These are phyloP conservation scores for Gadopsis marmoratus DNA, from an alignment of 2,797 vertebrate species.

Conservation along the genomic window DNA sequence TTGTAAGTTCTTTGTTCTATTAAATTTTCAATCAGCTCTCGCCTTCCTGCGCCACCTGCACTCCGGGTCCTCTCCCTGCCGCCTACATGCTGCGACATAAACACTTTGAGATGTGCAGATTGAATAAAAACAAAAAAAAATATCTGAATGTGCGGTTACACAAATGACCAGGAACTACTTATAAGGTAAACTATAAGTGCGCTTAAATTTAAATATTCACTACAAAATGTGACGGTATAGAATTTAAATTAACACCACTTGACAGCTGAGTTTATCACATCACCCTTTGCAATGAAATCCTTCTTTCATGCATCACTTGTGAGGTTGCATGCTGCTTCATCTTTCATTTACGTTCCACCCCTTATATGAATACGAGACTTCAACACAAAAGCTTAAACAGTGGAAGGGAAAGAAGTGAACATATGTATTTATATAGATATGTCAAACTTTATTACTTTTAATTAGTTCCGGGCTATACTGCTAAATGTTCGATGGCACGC, in stretches of 20 bases:
- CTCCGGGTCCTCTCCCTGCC: no score
- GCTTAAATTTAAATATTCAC: not conserved
- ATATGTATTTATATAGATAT: not conserved
- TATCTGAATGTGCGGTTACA: not conserved
- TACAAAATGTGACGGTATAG: not conserved
- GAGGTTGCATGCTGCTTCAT: not conserved
- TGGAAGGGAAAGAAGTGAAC: not conserved
- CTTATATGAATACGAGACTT: not conserved
- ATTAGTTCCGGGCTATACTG: slow-evolving; percentile 33
- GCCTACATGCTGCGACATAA: not conserved
- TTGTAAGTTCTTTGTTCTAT: no score
- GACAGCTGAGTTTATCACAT: not conserved
- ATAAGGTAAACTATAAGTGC: not conserved
- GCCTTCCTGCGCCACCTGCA: no score
- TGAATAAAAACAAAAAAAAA: not conserved
- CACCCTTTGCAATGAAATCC: not conserved
- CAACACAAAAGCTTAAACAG: not conserved
- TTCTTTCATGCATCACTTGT: not conserved
- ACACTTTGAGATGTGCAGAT: not conserved
- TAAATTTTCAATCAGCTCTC: no score
- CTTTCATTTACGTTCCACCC: not conserved
- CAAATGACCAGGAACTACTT: not conserved
- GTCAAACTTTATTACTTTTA: slow-evolving; percentile 37
- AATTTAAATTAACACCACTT: not conserved
- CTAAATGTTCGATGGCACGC: slow-evolving; percentile 31